A percentile compares a stretch with the other conserved stretches of the same genome.
Evolutionary conservation across 2,888 invertebrate genomes (phyloP).

Genomic region (Cantharis rustica): DNA sequence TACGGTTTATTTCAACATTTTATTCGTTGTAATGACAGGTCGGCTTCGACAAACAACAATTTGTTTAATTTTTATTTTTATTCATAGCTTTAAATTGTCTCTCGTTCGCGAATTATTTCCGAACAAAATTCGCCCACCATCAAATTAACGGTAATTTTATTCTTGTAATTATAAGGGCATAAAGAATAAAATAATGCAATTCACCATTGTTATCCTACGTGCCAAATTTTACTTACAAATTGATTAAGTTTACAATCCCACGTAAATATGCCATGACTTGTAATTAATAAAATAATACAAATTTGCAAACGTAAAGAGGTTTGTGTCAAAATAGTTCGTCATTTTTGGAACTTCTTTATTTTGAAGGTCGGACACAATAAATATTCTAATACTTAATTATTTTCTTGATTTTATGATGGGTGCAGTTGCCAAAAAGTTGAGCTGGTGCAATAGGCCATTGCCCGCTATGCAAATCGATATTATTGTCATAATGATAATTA

Average conservation of each 20-base stretch:
- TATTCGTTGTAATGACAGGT: neutral
- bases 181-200: constrained; percentile 17
- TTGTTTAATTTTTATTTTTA: neutral
- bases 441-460: neutral
- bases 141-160: neutral
- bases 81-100: neutral
- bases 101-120: neutral
- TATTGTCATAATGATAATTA: neutral
- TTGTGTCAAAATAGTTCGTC: neutral
- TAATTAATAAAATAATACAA: neutral
- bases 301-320: neutral
- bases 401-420: neutral
- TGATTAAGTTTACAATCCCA: constrained; percentile 7
- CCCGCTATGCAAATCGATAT: neutral
- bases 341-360: neutral
- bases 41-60: neutral
- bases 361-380: neutral
- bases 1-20: neutral
- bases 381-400: neutral
- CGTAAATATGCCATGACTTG: neutral
- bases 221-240: constrained; percentile 14
- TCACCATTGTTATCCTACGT: constrained; percentile 19
- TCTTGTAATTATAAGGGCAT: constrained; percentile 12
- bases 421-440: neutral
- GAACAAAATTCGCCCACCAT: neutral